Evolutionary conservation across 2,113 vertebrate species (phyloP), one percentile per base, ranked within the genome.

Genomic region (Anser cygnoides): DNA sequence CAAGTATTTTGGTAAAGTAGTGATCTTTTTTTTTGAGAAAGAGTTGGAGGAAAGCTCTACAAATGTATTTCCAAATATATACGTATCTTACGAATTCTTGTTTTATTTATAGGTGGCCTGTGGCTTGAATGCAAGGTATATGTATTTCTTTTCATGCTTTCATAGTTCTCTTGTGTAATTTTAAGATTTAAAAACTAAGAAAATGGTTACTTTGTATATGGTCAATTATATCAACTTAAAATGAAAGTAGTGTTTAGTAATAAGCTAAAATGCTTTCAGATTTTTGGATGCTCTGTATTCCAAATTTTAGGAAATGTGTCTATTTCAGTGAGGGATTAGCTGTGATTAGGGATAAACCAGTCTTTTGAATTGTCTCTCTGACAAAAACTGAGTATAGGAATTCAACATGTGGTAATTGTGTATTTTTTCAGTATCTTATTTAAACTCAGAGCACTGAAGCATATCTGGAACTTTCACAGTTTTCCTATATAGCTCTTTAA

Each of bases 41-140:
- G 25, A 61, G 8, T 25, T 94, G 43, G 22, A 70, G 10, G 54
- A 85, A 72, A 87, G 77, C 16, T 61, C 44, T 57, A 17, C 28
- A 57, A 65, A 41, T 41, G 19, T 39, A 81, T 55, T 77, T 57
- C 54, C 28, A 57, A 65, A 41, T 41, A 41, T 28, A 81, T 58
- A 79, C 1, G 3, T 87, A 25, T 93, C 96, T 93, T 91, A 96
- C 14, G 15, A 78, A 77, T 59, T 97, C 43, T 94, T 92, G 3
- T 94, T 97, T 93, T 79, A 41, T 95, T 96, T 94, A 33, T 91
- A 98, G 97, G 96, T 97, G 89, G 97, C 97, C 57, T 98, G 97
- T 96, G 97, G 87, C 89, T 95, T 98, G 93, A 98, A 98, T 93
- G 83, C 97, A 96, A 98, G 97, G 97, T 98, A 97, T 67, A 21